Percentiles rank a stretch among this genome's conserved stretches.
Evolutionary conservation across 1,140 invertebrate genomes (phyloP).

Genomic region (Hydropsyche tenuis): DNA sequence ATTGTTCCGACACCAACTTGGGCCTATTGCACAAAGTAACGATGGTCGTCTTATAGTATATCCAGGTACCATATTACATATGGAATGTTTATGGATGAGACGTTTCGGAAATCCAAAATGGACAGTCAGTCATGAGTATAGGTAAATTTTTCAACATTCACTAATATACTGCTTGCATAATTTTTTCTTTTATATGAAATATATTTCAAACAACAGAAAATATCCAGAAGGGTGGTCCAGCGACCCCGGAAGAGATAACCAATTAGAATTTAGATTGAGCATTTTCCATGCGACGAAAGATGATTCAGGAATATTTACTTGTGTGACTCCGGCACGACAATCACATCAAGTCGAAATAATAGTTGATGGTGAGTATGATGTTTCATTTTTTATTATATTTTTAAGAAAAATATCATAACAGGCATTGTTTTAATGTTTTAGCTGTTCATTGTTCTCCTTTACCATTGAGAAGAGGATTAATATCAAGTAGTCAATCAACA

Average conservation of each 20-base stretch:
- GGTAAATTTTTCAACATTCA: conserved; percentile 56
- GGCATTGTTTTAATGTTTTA: too few species aligned
- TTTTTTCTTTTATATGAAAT: not conserved
- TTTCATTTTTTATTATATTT: conserved; percentile 14
- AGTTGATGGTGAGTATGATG: conserved; percentile 68
- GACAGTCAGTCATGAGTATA: conserved; percentile 75
- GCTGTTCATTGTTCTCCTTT: conserved; percentile 78
- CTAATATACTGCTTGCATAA: too few species aligned
- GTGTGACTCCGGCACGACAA: conserved; percentile 80
- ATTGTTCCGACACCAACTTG: conserved; percentile 78
- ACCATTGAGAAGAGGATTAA: conserved; percentile 72
- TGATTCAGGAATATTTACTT: conserved; percentile 82
- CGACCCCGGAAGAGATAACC: conserved; percentile 77
- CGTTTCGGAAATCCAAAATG: conserved; percentile 84
- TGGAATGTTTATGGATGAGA: conserved; percentile 87
- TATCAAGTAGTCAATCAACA: conserved; percentile 72
- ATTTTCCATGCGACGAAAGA: conserved; percentile 79
- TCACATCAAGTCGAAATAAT: conserved; percentile 80
- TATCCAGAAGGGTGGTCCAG: conserved; percentile 85
- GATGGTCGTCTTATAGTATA: conserved; percentile 84
- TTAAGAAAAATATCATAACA: too few species aligned
- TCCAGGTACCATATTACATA: conserved; percentile 82
- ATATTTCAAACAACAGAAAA: conserved; percentile 60
- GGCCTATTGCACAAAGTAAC: conserved; percentile 85
- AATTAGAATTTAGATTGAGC: conserved; percentile 81